Evolutionary conservation across 2,888 invertebrate species (phyloP).

Genomic region (Tachina grossa): DNA sequence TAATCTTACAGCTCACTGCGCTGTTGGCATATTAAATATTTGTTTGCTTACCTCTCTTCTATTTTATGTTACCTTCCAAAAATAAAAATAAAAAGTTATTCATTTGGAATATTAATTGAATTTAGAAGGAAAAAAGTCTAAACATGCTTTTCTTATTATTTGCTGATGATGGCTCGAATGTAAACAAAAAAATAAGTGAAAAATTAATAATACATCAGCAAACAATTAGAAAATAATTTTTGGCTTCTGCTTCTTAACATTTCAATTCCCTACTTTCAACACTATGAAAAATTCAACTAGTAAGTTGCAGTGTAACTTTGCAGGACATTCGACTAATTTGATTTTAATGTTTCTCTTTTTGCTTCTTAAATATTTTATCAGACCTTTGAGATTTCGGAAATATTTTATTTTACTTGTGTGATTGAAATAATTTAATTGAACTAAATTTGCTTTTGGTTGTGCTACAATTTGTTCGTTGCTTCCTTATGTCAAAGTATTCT

Average conservation of each 20-base stretch:
- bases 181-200: constrained; percentile 6
- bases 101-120: constrained; percentile 46
- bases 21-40: constrained; percentile 44
- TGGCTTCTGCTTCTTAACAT: constrained; percentile 4
- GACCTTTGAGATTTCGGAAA: constrained; percentile 31
- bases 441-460: constrained; percentile 7
- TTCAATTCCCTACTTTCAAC: constrained; percentile 37
- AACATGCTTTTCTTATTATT: constrained; percentile 18
- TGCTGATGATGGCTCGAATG: neutral
- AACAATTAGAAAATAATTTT: constrained; percentile 59
- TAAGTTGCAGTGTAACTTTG: neutral
- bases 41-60: neutral
- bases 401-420: neutral
- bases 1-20: constrained; percentile 8
- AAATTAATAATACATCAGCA: constrained; percentile 59
- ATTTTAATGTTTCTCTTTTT: constrained; percentile 63
- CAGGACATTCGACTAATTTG: constrained; percentile 57
- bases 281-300: constrained; percentile 48
- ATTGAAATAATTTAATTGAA: constrained; percentile 57
- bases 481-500: constrained; percentile 9
- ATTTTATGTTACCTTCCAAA: neutral
- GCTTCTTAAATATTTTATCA: constrained; percentile 56
- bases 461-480: neutral
- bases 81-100: neutral
- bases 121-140: neutral